These are phyloP conservation scores for Temnothorax unifasciatus DNA, from an alignment of 2,888 invertebrate species.

Conservation along the genomic window DNA sequence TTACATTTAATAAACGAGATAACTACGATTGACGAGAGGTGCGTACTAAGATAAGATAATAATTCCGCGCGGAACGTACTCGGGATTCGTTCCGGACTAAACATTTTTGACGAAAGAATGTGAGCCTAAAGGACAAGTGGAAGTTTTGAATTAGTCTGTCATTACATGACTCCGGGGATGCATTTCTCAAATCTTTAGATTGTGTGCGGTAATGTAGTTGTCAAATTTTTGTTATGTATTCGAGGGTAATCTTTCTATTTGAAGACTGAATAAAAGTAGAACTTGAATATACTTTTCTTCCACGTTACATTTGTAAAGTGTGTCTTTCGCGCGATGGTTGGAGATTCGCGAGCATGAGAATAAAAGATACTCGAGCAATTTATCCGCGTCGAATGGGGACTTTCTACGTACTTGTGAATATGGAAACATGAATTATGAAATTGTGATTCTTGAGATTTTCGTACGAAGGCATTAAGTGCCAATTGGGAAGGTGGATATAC, in stretches of 20 bases:
- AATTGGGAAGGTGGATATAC: slow-evolving; percentile 26
- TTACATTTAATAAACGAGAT: slow-evolving; percentile 43
- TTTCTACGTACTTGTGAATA: slow-evolving; percentile 26
- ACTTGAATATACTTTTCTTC: slow-evolving; percentile 63
- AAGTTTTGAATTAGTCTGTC: slow-evolving; percentile 35
- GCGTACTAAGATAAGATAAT: slow-evolving; percentile 27
- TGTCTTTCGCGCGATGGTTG: slow-evolving; percentile 59
- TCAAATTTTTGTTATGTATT: slow-evolving; percentile 35
- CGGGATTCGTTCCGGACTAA: not conserved
- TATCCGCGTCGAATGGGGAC: slow-evolving; percentile 22
- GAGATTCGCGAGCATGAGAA: slow-evolving; percentile 31
- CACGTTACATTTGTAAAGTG: slow-evolving; percentile 51
- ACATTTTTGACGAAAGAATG: slow-evolving; percentile 21
- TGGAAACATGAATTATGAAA: slow-evolving; percentile 29
- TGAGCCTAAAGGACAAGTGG: slow-evolving; percentile 21
- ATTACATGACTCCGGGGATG: slow-evolving; percentile 51
- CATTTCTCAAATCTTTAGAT: slow-evolving; percentile 32
- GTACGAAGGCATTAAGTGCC: slow-evolving; percentile 30
- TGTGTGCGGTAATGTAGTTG: slow-evolving; percentile 12
- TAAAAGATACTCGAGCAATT: slow-evolving; percentile 38
- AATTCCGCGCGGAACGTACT: not conserved
- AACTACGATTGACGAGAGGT: slow-evolving; percentile 8
- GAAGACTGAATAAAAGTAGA: slow-evolving; percentile 69
- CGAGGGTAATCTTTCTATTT: slow-evolving; percentile 60
- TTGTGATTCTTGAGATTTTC: slow-evolving; percentile 36